Percentiles rank a stretch among this genome's conserved stretches.
These are phyloP conservation scores for Silvanus unidentatus DNA, from an alignment of 2,888 invertebrate genomes.

Conservation along the genomic window DNA sequence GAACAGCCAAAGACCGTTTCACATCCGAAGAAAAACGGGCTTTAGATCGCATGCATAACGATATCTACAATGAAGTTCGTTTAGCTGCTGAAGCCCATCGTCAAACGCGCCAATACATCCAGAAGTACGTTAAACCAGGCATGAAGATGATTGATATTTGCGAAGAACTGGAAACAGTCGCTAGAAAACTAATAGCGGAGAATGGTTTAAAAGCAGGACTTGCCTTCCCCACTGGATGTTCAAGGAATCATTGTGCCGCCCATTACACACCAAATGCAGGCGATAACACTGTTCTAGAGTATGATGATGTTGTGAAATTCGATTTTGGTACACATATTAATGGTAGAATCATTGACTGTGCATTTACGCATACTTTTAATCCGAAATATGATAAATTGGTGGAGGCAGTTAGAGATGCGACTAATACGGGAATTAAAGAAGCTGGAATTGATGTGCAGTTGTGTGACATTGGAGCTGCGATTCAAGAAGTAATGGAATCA, in stretches of 20 bases:
- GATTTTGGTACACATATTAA: constrained; percentile 98
- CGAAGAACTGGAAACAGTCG: constrained; percentile 89
- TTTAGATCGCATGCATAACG: constrained; percentile 82
- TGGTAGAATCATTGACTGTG: constrained; percentile 97
- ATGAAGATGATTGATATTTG: constrained; percentile 99
- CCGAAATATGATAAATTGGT: constrained; percentile 90
- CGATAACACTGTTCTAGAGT: constrained; percentile 87
- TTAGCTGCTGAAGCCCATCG: constrained; percentile 97
- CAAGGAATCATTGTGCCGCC: constrained; percentile 98
- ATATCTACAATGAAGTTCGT: constrained; percentile 90
- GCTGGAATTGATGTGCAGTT: constrained; percentile 84
- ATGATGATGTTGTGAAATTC: constrained; percentile 97
- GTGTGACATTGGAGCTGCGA: constrained; percentile 93
- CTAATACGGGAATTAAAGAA: constrained; percentile 91
- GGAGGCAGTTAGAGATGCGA: constrained; percentile 95
- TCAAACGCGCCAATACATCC: constrained; percentile 89
- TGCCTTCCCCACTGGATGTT: constrained; percentile 91
- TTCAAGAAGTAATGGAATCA: constrained; percentile 99
- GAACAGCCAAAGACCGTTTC: constrained; percentile 80
- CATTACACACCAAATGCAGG: constrained; percentile 99
- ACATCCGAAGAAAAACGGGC: constrained; percentile 84
- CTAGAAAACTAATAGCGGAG: constrained; percentile 87
- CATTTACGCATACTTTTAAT: constrained; percentile 96
- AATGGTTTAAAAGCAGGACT: constrained; percentile 90
- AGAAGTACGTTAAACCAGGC: constrained; percentile 92